A percentile compares a stretch with the other conserved stretches of the same genome.
Evolutionary conservation across 2,113 vertebrate species (phyloP).

Genomic region (Oxyruncus cristatus): DNA sequence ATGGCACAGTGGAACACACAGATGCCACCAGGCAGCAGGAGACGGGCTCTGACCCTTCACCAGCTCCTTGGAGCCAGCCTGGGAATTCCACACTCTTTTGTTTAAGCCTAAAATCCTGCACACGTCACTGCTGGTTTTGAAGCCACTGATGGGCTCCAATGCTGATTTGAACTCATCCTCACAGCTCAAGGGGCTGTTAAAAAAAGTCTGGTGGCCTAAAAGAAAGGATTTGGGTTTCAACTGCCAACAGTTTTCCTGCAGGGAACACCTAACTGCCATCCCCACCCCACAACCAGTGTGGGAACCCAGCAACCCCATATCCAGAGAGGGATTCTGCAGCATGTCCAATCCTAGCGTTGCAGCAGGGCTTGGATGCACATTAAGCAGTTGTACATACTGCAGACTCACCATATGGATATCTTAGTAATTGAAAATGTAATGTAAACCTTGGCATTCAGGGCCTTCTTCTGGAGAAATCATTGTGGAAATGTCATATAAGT

Average conservation of each 20-base stretch:
- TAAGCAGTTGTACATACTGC: constrained; percentile 30
- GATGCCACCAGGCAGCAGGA: background rate
- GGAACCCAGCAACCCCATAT: background rate
- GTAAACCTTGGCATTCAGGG: constrained; percentile 50
- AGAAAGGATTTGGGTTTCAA: background rate
- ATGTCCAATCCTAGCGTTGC: background rate
- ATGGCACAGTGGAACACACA: rapidly evolving
- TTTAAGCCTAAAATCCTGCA: background rate
- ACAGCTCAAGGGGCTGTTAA: background rate
- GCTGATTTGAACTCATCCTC: background rate
- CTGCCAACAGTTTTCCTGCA: background rate
- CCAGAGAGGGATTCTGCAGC: background rate
- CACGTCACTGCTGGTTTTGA: background rate
- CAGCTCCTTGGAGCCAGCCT: background rate
- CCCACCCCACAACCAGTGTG: background rate
- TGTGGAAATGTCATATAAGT: constrained; percentile 56
- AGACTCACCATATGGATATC: constrained; percentile 54
- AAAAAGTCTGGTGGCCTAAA: background rate
- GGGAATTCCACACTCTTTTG: background rate
- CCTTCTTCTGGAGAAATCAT: constrained; percentile 21
- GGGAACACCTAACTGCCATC: too few relatives aligned
- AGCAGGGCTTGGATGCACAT: background rate
- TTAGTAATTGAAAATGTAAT: constrained; percentile 62
- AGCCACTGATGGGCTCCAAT: rapidly evolving
- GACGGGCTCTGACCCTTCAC: background rate